These are phyloP conservation scores for Menidia menidia DNA, from an alignment of 2,797 vertebrate genomes.

Conservation along the genomic window DNA sequence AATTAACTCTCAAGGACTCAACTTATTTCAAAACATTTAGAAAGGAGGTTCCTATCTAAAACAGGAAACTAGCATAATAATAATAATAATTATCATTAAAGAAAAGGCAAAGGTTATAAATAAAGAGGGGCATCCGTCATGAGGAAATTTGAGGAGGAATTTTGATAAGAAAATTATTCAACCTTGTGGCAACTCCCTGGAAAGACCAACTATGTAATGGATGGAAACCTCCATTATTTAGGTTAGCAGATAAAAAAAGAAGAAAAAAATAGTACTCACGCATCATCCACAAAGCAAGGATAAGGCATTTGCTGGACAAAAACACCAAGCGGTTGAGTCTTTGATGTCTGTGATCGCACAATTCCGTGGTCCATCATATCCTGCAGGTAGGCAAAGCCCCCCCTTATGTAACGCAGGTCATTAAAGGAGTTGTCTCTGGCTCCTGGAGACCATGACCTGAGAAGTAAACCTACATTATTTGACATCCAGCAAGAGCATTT, in stretches of 20 bases:
- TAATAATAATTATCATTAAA: too few relatives aligned
- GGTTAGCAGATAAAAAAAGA: conserved; percentile 13
- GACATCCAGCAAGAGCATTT: conserved; percentile 34
- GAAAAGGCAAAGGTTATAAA: conserved; percentile 34
- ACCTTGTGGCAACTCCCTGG: conserved; percentile 35
- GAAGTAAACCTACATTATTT: conserved; percentile 46
- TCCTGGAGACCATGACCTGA: conserved; percentile 93
- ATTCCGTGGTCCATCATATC: conserved; percentile 94
- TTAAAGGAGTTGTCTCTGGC: conserved; percentile 91
- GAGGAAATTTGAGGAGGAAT: conserved; percentile 44
- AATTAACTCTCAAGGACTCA: conserved; percentile 26
- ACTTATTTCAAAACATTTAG: conserved; percentile 18
- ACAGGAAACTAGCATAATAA: too few relatives aligned
- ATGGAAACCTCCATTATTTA: conserved; percentile 22
- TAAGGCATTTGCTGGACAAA: conserved; percentile 97
- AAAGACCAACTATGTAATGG: conserved; percentile 37
- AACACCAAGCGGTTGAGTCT: conserved; percentile 87
- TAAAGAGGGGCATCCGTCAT: conserved; percentile 40
- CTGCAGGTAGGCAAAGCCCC: conserved; percentile 95
- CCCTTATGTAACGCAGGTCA: conserved; percentile 94
- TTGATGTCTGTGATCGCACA: conserved; percentile 85
- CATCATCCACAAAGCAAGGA: conserved; percentile 93
- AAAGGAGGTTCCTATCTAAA: not conserved
- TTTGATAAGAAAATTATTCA: conserved; percentile 49
- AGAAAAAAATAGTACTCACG: conserved; percentile 83